phyloP scores from a whole-genome alignment of 1,140 invertebrate species.

The Bombyx mori region DNA sequence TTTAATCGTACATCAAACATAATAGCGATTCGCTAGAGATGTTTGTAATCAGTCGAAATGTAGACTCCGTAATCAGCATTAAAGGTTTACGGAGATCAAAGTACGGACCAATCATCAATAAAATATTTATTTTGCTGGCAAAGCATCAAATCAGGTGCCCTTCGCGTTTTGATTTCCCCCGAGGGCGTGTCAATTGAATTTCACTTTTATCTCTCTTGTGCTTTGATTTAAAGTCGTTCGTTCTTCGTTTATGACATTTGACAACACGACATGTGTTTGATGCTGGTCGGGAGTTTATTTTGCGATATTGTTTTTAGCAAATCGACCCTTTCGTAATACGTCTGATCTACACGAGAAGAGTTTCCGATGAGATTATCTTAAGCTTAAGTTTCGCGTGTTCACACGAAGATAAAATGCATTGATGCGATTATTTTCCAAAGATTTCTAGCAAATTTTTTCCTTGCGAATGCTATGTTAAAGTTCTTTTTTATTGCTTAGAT shows the following conservation, averaged over 20 bases:
- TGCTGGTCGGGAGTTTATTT: too few relatives aligned
- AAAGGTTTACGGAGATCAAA: slow-evolving; percentile 27
- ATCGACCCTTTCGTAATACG: too few relatives aligned
- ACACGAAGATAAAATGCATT: too few relatives aligned
- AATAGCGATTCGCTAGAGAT: not conserved
- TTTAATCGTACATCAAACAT: too few relatives aligned
- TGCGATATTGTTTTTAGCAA: too few relatives aligned
- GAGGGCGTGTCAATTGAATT: slow-evolving; percentile 21
- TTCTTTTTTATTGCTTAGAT: too few relatives aligned
- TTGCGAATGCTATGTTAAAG: too few relatives aligned
- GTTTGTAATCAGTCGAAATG: not conserved
- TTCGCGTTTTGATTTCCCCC: slow-evolving; percentile 37
- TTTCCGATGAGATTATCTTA: too few relatives aligned
- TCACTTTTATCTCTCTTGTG: slow-evolving; percentile 15
- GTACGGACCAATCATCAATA: slow-evolving; percentile 29
- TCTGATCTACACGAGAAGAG: too few relatives aligned
- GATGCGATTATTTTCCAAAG: too few relatives aligned
- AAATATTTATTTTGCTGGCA: slow-evolving; percentile 33
- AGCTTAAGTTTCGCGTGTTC: too few relatives aligned
- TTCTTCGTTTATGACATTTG: not conserved
- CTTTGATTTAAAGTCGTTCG: slow-evolving; percentile 12
- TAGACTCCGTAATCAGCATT: slow-evolving; percentile 23
- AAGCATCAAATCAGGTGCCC: slow-evolving; percentile 29
- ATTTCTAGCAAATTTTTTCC: too few relatives aligned
- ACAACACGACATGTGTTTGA: not conserved